Base-by-base conservation (phyloP, 2,113 vertebrate genomes). In the Gulo gulo region DNA sequence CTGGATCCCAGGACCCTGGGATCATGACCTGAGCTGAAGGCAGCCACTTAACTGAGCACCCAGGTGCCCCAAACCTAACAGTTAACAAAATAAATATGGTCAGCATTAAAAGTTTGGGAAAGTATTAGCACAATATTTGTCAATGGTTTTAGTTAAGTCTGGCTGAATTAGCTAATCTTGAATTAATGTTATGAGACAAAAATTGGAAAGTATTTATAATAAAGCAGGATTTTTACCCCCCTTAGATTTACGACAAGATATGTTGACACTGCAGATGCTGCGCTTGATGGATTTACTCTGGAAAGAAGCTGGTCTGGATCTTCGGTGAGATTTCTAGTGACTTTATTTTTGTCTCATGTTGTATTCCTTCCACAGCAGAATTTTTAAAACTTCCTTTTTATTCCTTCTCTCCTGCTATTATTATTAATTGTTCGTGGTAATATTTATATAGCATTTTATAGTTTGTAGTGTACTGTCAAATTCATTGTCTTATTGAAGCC, bases 261-360 rank as follows among this genome's bases (percentile, higher is more conserved):
- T 99, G 99, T 79, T 99, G 92, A 99, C 99, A 0, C 99, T 99
- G 36, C 99, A 99, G 96, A 99, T 99, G 55, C 95, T 99, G 94
- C 99, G 99, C 71, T 92, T 99, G 95, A 99, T 99, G 99, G 99
- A 99, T 98, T 98, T 99, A 65, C 99, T 99, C 34, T 99, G 99
- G 99, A 99, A 99, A 95, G 99, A 99, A 98, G 99, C 99, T 31
- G 99, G 99, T 96, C 98, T 99, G 85, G 99, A 99, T 98, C 99
- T 99, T 93, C 99, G 99, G 99, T 99, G 96, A 98, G 98, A 67
- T 86, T 97, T 97, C 76, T 88, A 3, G 0, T 92, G 52, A 97
- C 78, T 95, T 63, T 86, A 39, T 79, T 95, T 76, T 65, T 65
- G 36, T 92, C 29, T 87, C 4, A 9, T 95, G 39, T 26, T 95